These are phyloP conservation scores for Pterostichus niger DNA, from an alignment of 2,888 invertebrate species.

Conservation along the genomic window DNA sequence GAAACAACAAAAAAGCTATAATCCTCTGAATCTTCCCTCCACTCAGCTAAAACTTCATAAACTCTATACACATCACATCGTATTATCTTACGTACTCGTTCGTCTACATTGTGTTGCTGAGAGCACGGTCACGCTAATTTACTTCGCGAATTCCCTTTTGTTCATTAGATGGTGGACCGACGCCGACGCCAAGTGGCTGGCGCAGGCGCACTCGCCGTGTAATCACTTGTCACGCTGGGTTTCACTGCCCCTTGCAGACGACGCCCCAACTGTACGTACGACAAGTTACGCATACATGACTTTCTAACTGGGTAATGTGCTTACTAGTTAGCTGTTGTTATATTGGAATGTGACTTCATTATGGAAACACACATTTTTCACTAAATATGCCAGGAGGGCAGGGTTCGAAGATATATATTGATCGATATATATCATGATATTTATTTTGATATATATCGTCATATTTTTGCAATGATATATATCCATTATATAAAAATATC, in stretches of 20 bases:
- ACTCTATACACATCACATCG: not conserved
- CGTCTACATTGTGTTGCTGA: conserved; percentile 10
- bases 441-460: no score
- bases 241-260: not conserved
- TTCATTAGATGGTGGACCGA: conserved; percentile 56
- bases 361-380: no score
- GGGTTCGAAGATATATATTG: no score
- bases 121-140: conserved; percentile 48
- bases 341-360: no score
- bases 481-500: no score
- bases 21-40: not conserved
- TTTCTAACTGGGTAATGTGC: not conserved
- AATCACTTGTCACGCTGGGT: conserved; percentile 51
- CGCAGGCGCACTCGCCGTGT: conserved; percentile 46
- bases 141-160: conserved; percentile 53
- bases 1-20: no score
- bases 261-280: not conserved
- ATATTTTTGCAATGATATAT: no score
- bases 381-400: no score
- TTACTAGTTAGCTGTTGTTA: no score
- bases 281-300: conserved; percentile 5
- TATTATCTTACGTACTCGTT: not conserved
- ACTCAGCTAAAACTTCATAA: not conserved
- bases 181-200: not conserved
- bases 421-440: no score